Base-by-base conservation (phyloP, 2,797 vertebrate species). In the Chaetophractus vellerosus region DNA sequence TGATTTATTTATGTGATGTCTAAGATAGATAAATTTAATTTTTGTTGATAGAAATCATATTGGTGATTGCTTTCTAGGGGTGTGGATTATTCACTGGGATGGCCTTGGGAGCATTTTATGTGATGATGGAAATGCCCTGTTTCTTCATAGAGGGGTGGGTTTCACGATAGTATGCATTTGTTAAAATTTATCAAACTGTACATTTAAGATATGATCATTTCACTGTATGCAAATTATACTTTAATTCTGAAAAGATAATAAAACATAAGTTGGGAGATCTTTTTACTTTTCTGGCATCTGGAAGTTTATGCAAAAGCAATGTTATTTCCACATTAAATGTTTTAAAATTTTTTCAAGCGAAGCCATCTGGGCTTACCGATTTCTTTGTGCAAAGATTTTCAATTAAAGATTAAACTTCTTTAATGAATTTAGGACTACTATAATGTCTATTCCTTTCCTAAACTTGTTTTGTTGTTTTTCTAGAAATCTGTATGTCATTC, bases 341-440 rank as follows among this genome's bases (percentile, higher is more conserved):
- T 81, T 69, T n/a, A 94, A 81, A 48, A 0, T 88, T 79, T 66
- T 91, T 19, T 88, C n/a, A 52, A 4, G 31, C 48, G 61, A 80
- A 48, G 7, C 16, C 24, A 68, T 57, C 31, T 38, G 15, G n/a
- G 24, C 16, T 80, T 69, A 38, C 5, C n/a, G 28, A 69, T 90
- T 81, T 19, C 33, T 91, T 63, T 94, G 19, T 45, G 68, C 41
- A 41, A 69, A 69, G 41, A 69, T 90, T 92, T 68, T 75, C 21
- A 71, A 64, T 45, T 94, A 55, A 4, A 80, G 2, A 76, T 86
- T 82, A 9, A 76, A 57, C 63, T 85, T 91, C 31, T 92, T 57
- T 68, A 68, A 80, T 68, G 85, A 72, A 68, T 85, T 36, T 16
- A n/a, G n/a, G n/a, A n/a, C n/a, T n/a, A n/a, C n/a, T n/a, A n/a